These are phyloP conservation scores for Acyrthosiphon pisum DNA, from an alignment of 1,140 invertebrate species.

Conservation along the genomic window DNA sequence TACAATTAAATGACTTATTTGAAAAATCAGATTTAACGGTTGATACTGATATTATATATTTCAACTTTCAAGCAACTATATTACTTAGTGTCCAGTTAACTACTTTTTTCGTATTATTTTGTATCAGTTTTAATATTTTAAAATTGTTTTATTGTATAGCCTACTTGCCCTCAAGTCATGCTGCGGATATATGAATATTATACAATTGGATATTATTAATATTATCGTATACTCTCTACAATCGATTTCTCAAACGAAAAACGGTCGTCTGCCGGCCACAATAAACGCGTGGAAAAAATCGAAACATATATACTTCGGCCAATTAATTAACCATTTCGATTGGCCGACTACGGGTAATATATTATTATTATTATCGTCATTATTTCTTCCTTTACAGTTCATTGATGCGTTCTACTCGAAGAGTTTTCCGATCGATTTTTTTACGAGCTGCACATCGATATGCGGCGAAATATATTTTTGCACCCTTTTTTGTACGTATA, in stretches of 20 bases:
- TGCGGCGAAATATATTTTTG: background rate
- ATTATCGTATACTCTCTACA: background rate
- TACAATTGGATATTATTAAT: no score
- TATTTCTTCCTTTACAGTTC: background rate
- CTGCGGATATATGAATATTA: background rate
- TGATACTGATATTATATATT: background rate
- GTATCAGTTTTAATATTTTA: background rate
- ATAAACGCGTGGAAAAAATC: background rate
- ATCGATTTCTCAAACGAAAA: background rate
- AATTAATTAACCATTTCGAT: background rate
- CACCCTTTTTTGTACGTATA: conserved; percentile 7
- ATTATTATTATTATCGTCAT: background rate
- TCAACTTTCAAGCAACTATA: background rate
- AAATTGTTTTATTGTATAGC: background rate
- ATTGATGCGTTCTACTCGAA: conserved; percentile 21
- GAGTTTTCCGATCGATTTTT: background rate
- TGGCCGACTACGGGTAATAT: background rate
- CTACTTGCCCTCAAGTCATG: background rate
- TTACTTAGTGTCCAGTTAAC: background rate
- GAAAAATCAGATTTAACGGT: background rate
- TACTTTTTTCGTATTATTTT: background rate
- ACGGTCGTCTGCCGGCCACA: background rate
- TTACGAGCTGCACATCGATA: background rate
- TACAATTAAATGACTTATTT: background rate
- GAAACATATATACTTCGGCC: background rate